Conservation (phyloP, 2,113 vertebrate genomes). For the Anarhynchus alexandrinus region DNA sequence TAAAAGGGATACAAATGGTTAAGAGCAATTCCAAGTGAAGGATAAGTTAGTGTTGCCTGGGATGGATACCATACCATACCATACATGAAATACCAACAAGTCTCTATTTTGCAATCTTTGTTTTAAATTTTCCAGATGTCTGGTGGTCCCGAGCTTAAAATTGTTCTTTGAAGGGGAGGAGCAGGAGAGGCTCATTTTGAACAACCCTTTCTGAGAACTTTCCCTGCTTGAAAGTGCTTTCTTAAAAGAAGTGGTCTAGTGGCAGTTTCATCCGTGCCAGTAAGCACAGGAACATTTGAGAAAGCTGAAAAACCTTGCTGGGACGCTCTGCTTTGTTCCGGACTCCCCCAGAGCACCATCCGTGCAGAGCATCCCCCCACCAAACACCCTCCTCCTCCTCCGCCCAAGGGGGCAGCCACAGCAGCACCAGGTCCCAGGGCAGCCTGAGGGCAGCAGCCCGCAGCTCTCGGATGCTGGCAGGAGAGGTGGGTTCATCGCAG, state of each 20-base stretch:
- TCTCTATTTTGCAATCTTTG: background rate
- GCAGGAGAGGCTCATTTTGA: background rate
- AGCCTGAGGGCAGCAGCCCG: background rate
- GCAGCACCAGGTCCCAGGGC: no score
- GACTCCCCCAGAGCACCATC: no score
- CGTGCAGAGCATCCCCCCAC: background rate
- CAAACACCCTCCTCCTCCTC: background rate
- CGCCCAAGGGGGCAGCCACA: accelerated
- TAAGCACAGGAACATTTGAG: background rate
- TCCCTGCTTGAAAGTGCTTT: background rate
- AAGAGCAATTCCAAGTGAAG: background rate
- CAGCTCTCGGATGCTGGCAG: accelerated
- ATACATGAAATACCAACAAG: background rate
- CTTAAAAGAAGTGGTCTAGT: background rate
- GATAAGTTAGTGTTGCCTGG: background rate
- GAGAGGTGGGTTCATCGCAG: accelerated
- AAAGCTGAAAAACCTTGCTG: background rate
- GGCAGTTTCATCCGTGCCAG: background rate
- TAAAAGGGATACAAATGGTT: background rate
- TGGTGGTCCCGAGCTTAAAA: background rate
- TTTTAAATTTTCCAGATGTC: background rate
- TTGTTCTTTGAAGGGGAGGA: background rate
- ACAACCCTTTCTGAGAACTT: background rate
- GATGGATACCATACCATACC: background rate
- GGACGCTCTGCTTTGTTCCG: background rate